Evolutionary conservation across 2,797 vertebrate genomes (phyloP).

Genomic region (Anabas testudineus): DNA sequence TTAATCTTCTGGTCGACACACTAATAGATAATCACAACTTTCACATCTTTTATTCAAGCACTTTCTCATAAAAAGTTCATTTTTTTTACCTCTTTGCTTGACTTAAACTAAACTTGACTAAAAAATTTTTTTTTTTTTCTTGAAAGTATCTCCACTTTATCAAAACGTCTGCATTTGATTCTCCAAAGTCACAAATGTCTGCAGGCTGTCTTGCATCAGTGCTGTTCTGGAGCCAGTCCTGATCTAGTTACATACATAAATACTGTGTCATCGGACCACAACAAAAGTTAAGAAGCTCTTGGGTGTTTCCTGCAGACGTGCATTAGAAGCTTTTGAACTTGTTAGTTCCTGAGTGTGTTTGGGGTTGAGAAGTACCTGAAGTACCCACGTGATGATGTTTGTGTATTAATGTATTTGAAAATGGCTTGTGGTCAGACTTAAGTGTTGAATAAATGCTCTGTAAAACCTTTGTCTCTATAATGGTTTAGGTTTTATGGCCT

Average conservation of each 20-base stretch:
- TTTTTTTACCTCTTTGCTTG: no score
- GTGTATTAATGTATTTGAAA: slow-evolving; percentile 30
- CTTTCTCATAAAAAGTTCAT: no score
- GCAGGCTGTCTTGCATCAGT: no score
- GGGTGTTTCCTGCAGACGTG: slow-evolving; percentile 40
- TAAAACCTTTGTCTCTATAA: slow-evolving; percentile 19
- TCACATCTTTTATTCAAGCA: no score
- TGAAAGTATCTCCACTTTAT: no score
- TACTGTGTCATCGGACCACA: background rate
- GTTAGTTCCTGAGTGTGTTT: slow-evolving; percentile 8
- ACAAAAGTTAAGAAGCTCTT: background rate
- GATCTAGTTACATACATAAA: background rate
- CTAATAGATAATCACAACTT: no score
- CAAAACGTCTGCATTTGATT: no score
- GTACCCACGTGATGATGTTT: background rate
- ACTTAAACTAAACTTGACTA: no score
- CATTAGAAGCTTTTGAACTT: slow-evolving; percentile 40
- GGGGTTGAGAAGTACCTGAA: background rate
- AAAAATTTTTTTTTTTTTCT: no score
- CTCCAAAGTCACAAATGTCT: no score
- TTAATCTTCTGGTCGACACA: no score
- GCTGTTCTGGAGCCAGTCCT: background rate
- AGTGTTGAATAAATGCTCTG: slow-evolving; percentile 48
- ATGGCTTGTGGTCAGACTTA: slow-evolving; percentile 28
- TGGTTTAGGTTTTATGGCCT: slow-evolving; percentile 22